These are phyloP conservation scores for Syngnathus typhle DNA, from an alignment of 2,113 vertebrate genomes.

Conservation along the genomic window DNA sequence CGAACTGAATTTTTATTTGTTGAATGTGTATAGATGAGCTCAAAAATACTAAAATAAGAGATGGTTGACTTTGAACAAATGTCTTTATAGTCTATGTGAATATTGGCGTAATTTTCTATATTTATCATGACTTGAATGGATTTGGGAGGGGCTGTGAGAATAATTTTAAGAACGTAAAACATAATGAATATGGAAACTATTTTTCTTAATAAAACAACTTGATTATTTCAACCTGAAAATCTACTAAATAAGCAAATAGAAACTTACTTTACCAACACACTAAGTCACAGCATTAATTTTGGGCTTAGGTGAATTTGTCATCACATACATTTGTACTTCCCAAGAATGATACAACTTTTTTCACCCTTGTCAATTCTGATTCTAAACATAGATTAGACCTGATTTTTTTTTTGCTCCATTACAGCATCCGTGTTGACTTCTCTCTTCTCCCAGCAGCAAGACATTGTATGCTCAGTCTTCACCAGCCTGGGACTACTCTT, in stretches of 20 bases:
- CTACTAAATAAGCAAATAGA: background rate
- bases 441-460: slow-evolving; percentile 11
- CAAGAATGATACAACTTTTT: background rate
- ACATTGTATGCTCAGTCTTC: slow-evolving; percentile 26
- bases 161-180: background rate
- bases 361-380: slow-evolving; percentile 6
- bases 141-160: background rate
- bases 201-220: background rate
- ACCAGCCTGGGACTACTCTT: slow-evolving; percentile 54
- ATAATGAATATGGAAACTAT: background rate
- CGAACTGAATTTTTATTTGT: background rate
- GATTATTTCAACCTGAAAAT: background rate
- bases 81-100: background rate
- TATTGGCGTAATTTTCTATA: background rate
- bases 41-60: background rate
- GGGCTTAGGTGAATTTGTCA: background rate
- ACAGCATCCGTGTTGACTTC: slow-evolving; percentile 15
- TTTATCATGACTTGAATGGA: background rate
- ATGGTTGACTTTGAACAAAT: background rate
- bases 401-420: slow-evolving; percentile 26
- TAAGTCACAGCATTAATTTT: background rate
- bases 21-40: background rate
- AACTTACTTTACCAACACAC: background rate
- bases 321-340: background rate
- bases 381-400: slow-evolving; percentile 14